phyloP scores from a whole-genome alignment of 2,797 vertebrate species.

The Triplophysa yarkandensis region DNA sequence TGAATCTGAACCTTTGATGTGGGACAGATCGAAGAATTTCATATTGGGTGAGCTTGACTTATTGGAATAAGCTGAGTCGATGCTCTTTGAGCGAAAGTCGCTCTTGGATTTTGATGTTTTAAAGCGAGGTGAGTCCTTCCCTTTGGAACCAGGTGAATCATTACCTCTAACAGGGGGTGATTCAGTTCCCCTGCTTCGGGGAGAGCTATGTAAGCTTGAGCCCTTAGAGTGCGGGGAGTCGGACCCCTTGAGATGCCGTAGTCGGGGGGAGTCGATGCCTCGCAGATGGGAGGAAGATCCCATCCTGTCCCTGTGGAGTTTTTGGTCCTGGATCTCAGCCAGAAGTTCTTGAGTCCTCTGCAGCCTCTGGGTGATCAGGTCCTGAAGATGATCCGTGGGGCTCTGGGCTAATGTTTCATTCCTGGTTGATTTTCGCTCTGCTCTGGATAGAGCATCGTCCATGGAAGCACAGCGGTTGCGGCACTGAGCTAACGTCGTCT shows the following conservation, averaged over 20 bases:
- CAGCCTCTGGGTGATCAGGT: slow-evolving; percentile 90
- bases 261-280: slow-evolving; percentile 69
- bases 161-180: slow-evolving; percentile 66
- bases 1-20: slow-evolving; percentile 51
- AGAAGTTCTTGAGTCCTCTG: slow-evolving; percentile 94
- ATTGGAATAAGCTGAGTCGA: slow-evolving; percentile 61
- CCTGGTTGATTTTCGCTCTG: slow-evolving; percentile 55
- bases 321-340: slow-evolving; percentile 87
- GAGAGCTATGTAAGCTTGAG: slow-evolving; percentile 67
- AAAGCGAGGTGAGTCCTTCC: slow-evolving; percentile 69
- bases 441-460: slow-evolving; percentile 74
- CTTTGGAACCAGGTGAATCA: slow-evolving; percentile 61
- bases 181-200: slow-evolving; percentile 68
- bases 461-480: slow-evolving; percentile 90
- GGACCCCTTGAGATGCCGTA: slow-evolving; percentile 69
- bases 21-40: slow-evolving; percentile 51
- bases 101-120: slow-evolving; percentile 69
- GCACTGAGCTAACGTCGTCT: slow-evolving; percentile 78
- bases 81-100: slow-evolving; percentile 59
- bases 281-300: slow-evolving; percentile 63
- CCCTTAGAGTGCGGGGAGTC: slow-evolving; percentile 72
- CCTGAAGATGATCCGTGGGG: slow-evolving; percentile 84
- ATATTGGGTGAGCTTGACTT: slow-evolving; percentile 53
- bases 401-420: slow-evolving; percentile 53
- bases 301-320: slow-evolving; percentile 69